Percentiles rank a stretch among this genome's conserved stretches.
Conservation (phyloP, 1,140 invertebrate genomes). For the Pygmarrhopalites habei region DNA sequence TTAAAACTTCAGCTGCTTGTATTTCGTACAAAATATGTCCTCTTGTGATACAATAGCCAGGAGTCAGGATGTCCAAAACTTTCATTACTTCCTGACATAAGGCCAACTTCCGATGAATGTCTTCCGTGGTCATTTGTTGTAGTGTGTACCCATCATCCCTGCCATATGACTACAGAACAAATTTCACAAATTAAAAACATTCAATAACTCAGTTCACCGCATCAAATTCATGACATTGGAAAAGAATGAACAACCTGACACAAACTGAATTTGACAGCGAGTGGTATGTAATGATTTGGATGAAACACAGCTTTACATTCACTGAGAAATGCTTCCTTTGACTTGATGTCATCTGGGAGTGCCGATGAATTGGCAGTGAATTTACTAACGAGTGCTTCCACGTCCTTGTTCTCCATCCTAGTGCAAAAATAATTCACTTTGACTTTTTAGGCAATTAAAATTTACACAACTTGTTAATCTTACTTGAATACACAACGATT, state of each 20-base stretch:
- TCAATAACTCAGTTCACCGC: too few species aligned
- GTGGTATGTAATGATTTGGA: constrained; percentile 35
- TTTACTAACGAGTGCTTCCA: constrained; percentile 12
- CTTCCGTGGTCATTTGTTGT: constrained; percentile 60
- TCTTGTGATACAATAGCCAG: constrained; percentile 63
- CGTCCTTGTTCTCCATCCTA: constrained; percentile 7
- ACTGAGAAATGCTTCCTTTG: constrained; percentile 29
- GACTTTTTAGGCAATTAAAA: too few species aligned
- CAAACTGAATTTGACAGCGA: constrained; percentile 32
- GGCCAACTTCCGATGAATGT: constrained; percentile 66
- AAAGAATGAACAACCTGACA: constrained; percentile 28
- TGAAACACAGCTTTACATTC: constrained; percentile 30
- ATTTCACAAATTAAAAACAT: not conserved
- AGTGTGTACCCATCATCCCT: constrained; percentile 52
- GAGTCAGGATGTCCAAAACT: constrained; percentile 63
- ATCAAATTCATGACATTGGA: too few species aligned
- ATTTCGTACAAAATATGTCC: constrained; percentile 34
- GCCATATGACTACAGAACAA: constrained; percentile 28
- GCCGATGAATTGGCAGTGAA: constrained; percentile 7
- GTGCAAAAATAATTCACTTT: too few species aligned
- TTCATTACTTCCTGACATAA: constrained; percentile 60
- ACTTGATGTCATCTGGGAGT: constrained; percentile 10
- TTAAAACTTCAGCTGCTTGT: constrained; percentile 36
- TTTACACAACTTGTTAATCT: too few species aligned
- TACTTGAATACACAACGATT: constrained; percentile 19